Conservation (phyloP, 2,797 vertebrate genomes). For the Hemibagrus guttatus region DNA sequence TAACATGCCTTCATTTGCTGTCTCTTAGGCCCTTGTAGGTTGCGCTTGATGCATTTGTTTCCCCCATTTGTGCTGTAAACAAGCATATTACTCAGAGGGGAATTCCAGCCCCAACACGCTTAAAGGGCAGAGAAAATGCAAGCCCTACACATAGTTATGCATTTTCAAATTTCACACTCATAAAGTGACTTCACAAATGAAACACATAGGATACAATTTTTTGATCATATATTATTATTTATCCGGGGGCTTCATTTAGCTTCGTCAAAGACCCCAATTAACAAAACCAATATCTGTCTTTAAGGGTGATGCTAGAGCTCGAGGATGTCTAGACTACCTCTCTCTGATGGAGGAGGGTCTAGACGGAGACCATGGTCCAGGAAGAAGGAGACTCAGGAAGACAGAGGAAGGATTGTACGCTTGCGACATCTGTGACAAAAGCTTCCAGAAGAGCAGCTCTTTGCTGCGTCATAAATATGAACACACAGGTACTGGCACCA, state of each 20-base stretch:
- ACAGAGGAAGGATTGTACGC: constrained; percentile 81
- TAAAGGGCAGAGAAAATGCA: constrained; percentile 43
- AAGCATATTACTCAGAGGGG: constrained; percentile 48
- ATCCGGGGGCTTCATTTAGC: background rate
- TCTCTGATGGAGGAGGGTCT: constrained; percentile 72
- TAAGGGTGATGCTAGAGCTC: constrained; percentile 70
- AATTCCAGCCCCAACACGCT: constrained; percentile 43
- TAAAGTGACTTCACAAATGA: constrained; percentile 17
- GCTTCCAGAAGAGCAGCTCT: constrained; percentile 86
- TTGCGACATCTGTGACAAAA: constrained; percentile 84
- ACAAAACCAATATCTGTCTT: background rate
- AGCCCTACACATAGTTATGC: constrained; percentile 29
- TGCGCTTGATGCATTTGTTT: constrained; percentile 38
- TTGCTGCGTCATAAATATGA: constrained; percentile 84
- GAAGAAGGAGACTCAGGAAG: constrained; percentile 78
- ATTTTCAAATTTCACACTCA: constrained; percentile 25
- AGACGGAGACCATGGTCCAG: constrained; percentile 69
- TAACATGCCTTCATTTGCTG: constrained; percentile 12
- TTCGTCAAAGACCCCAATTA: background rate
- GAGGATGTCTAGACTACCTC: constrained; percentile 70
- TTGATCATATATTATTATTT: background rate
- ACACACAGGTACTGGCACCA: constrained; percentile 76
- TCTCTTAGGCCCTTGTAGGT: constrained; percentile 8
- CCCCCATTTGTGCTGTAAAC: constrained; percentile 47
- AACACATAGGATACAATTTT: constrained; percentile 1